Percentiles rank a stretch among this genome's conserved stretches.
These are phyloP conservation scores for Turritopsis rubra DNA, from an alignment of 30 jellyfish, hydroid and myxozoan species.

Conservation along the genomic window DNA sequence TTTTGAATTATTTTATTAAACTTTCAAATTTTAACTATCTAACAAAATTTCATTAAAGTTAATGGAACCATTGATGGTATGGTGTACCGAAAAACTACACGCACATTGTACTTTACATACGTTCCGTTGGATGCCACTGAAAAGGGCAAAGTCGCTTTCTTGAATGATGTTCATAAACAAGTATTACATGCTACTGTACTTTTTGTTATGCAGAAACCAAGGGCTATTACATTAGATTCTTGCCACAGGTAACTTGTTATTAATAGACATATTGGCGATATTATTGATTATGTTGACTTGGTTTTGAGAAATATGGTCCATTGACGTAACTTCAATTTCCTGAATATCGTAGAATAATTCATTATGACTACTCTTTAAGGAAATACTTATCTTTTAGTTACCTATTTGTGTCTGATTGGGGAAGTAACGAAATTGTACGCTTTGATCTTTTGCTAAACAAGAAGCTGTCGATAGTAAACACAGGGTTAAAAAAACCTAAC, in stretches of 20 bases:
- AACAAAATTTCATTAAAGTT: neutral
- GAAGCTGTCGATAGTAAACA: neutral
- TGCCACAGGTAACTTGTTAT: neutral
- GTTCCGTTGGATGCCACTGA: neutral
- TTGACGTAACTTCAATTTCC: too few relatives aligned
- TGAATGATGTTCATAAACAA: neutral
- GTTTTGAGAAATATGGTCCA: too few relatives aligned
- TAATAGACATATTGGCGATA: too few relatives aligned
- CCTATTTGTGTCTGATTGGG: slow-evolving; percentile 13
- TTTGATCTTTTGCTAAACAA: neutral
- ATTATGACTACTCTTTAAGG: neutral
- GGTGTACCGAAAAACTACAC: neutral
- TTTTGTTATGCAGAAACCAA: neutral
- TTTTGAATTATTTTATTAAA: too few relatives aligned
- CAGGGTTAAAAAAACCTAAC: neutral
- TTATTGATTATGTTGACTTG: neutral
- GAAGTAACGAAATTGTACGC: neutral
- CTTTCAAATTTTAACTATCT: too few relatives aligned
- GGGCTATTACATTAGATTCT: neutral
- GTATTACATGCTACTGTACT: neutral
- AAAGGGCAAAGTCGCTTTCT: neutral
- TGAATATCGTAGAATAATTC: too few relatives aligned
- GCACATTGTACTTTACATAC: neutral
- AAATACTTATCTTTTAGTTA: neutral
- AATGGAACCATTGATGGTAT: neutral